phyloP scores from a whole-genome alignment of 2,113 vertebrate species.

The Campylomormyrus numenius region DNA sequence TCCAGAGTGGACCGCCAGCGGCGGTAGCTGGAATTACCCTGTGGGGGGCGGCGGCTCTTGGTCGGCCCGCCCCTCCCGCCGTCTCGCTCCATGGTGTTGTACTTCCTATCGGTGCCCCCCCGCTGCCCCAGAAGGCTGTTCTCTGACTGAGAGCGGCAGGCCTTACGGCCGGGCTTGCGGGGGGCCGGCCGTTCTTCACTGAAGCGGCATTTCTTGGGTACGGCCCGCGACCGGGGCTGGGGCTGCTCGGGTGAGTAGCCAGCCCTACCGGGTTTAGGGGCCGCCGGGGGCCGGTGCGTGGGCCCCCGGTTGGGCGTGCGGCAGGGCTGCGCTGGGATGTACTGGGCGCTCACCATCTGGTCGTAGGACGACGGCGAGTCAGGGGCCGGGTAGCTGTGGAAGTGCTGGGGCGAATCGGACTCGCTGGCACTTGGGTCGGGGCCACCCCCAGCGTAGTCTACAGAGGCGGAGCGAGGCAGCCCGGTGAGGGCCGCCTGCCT shows the following conservation, averaged over 20 bases:
- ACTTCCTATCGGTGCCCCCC: constrained; percentile 54
- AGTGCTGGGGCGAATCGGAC: constrained; percentile 44
- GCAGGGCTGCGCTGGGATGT: constrained; percentile 66
- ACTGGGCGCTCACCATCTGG: constrained; percentile 69
- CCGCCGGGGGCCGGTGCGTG: constrained; percentile 35
- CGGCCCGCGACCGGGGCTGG: constrained; percentile 36
- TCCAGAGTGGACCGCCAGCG: constrained; percentile 74
- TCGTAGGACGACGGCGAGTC: constrained; percentile 43
- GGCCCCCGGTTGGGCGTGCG: constrained; percentile 46
- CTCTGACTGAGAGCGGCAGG: constrained; percentile 72
- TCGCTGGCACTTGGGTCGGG: constrained; percentile 50
- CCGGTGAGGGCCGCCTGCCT: constrained; percentile 33
- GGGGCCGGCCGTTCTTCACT: constrained; percentile 48
- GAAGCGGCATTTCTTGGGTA: constrained; percentile 61
- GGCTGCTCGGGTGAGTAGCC: constrained; percentile 45
- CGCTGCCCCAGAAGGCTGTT: constrained; percentile 68
- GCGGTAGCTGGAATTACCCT: constrained; percentile 42
- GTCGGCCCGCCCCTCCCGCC: constrained; percentile 45
- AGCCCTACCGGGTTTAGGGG: constrained; percentile 34
- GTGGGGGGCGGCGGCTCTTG: constrained; percentile 52
- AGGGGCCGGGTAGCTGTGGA: constrained; percentile 31
- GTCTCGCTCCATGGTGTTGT: constrained; percentile 64
- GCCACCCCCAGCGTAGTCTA: constrained; percentile 41
- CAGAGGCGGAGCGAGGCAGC: constrained; percentile 21
- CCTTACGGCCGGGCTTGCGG: constrained; percentile 60